Base-by-base conservation (phyloP, 2,888 invertebrate species). In the Diplolepis rosae region DNA sequence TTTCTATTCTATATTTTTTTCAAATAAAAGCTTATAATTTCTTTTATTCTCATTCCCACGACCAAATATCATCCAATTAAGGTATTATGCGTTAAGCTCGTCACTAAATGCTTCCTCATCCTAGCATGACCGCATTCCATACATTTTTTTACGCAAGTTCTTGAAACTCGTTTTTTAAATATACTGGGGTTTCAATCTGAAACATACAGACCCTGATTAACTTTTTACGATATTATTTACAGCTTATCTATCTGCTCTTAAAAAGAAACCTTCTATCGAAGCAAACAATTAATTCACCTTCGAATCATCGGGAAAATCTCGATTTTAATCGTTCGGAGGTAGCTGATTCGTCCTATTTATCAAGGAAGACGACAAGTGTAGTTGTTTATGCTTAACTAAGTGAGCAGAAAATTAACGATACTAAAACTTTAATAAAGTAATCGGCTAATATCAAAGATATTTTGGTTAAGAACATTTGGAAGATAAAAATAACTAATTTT, bases 221-320 rank as follows among this genome's bases (percentile, higher is more conserved):
- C 39, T 18, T 61, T 39, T 24, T 24, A 6, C 18, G n/a, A 35
- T 39, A 35, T 61, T 61, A 61, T 61, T 39, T 61, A 61, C 61
- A 61, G 4, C 39, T 61, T 39, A 61, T 15, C 24, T 61, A 61
- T 11, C 56, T 22, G 24, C 39, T 11, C 22, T 39, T 39, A 18
- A 61, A 61, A 61, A 5, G 13, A 42, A 48, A 39, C 18, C 13
- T 7, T 42, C n/a, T 39, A 61, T 5, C 22, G 15, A 39, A 39
- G 39, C 24, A 61, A 61, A 39, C 27, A 61, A 61, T n/a, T 39
- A 61, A 61, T 61, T 39, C 39, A 61, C 61, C 61, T 39, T 61
- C 39, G 61, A 61, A 61, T 61, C 0, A 39, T 39, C 39, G 27
- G 39, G n/a, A 39, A 39, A 61, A 39, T 61, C 24, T 39, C 61